Evolutionary conservation across 2,797 vertebrate genomes (phyloP).

Genomic region (Diglossa cyanea): DNA sequence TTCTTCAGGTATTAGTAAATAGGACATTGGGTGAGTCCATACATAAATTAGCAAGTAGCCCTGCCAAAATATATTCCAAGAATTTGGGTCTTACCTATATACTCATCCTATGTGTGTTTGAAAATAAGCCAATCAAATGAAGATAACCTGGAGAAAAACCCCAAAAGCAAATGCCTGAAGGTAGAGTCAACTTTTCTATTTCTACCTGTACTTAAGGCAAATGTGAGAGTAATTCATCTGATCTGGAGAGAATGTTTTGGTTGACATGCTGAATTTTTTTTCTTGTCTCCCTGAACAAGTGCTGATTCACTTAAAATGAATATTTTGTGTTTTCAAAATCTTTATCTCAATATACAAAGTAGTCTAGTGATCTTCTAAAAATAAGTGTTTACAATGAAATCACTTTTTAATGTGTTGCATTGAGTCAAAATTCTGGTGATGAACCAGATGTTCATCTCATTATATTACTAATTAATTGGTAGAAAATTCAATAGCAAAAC

Average conservation of each 20-base stretch:
- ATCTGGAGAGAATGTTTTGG: neutral
- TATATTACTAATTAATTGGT: neutral
- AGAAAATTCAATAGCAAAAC: neutral
- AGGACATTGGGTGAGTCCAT: neutral
- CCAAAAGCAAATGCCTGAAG: neutral
- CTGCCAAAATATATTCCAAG: neutral
- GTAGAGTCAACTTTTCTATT: neutral
- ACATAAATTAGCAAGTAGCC: neutral
- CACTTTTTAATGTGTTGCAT: neutral
- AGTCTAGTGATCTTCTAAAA: neutral
- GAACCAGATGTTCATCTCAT: neutral
- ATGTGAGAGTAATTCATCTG: neutral
- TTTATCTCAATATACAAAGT: neutral
- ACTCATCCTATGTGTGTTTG: neutral
- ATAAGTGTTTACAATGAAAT: neutral
- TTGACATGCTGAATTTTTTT: neutral
- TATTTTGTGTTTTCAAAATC: neutral
- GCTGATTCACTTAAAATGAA: neutral
- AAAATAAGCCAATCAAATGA: neutral
- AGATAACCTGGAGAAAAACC: neutral
- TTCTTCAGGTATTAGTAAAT: neutral
- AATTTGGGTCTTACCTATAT: neutral
- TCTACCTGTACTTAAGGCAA: neutral
- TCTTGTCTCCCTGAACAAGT: neutral
- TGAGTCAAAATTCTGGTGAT: neutral